These are phyloP conservation scores for Drosophila sturtevanti DNA, from an alignment of 1,140 invertebrate species.

Conservation along the genomic window DNA sequence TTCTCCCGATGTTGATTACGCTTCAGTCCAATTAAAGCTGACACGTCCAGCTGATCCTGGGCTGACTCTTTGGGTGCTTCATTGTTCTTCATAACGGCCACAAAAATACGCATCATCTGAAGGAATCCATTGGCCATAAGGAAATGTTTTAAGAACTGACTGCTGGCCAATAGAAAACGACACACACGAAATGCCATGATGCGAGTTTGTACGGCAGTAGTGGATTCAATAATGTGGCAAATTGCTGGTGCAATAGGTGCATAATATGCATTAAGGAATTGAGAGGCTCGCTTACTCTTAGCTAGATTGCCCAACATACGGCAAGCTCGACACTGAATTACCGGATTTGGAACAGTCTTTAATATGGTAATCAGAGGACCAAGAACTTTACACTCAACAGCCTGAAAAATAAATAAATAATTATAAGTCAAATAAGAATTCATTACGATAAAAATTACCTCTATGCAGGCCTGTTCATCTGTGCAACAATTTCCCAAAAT, in stretches of 20 bases:
- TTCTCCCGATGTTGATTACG: conserved; percentile 78
- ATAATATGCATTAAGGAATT: conserved; percentile 50
- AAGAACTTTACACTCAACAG: conserved; percentile 68
- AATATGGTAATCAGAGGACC: conserved; percentile 68
- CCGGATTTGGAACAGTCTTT: conserved; percentile 77
- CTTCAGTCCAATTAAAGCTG: conserved; percentile 62
- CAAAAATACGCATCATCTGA: conserved; percentile 69
- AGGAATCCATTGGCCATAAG: conserved; percentile 64
- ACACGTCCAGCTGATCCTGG: conserved; percentile 51
- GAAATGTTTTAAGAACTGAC: conserved; percentile 71
- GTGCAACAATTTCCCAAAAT: conserved; percentile 84
- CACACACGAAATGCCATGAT: conserved; percentile 79
- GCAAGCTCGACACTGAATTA: conserved; percentile 77
- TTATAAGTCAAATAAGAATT: no score
- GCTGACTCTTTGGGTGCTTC: conserved; percentile 47
- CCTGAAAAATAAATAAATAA: conserved; percentile 59
- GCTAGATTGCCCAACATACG: conserved; percentile 78
- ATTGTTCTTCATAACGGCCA: conserved; percentile 72
- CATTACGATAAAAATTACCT: no score
- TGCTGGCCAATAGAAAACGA: conserved; percentile 64
- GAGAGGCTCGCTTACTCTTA: conserved; percentile 62
- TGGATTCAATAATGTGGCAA: conserved; percentile 78
- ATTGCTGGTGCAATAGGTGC: conserved; percentile 69
- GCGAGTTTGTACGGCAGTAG: conserved; percentile 66
- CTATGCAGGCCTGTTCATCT: conserved; percentile 73